Evolutionary conservation across 1,140 invertebrate species (phyloP).

Genomic region (Panagrolaimus sp.): DNA sequence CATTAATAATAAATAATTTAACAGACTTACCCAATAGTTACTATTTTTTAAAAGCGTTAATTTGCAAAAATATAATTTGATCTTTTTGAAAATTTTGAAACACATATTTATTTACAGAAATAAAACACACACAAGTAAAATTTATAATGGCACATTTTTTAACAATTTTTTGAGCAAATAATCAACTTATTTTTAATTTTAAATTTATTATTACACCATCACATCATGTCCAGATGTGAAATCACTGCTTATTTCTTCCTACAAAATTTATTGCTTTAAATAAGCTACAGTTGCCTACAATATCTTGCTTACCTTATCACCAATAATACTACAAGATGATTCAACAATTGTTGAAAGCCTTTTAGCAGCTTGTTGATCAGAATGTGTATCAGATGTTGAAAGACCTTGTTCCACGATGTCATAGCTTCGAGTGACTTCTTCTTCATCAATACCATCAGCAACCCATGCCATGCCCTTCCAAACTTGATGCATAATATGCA

Average conservation of each 20-base stretch:
- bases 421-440: slow-evolving; percentile 46
- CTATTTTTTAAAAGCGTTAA: too few relatives aligned
- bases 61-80: too few relatives aligned
- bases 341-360: slow-evolving; percentile 51
- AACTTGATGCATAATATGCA: slow-evolving; percentile 58
- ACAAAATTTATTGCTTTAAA: neutral
- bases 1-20: too few relatives aligned
- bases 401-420: slow-evolving; percentile 41
- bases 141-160: too few relatives aligned
- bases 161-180: too few relatives aligned
- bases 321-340: slow-evolving; percentile 32
- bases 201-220: slow-evolving; percentile 25
- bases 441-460: slow-evolving; percentile 56
- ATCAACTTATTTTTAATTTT: too few relatives aligned
- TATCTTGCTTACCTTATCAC: slow-evolving; percentile 30
- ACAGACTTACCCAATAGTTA: too few relatives aligned
- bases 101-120: too few relatives aligned
- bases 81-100: too few relatives aligned
- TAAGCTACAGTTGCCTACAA: neutral
- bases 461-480: slow-evolving; percentile 58
- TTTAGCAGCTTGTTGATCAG: slow-evolving; percentile 29
- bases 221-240: slow-evolving; percentile 51
- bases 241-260: slow-evolving; percentile 53
- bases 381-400: slow-evolving; percentile 36
- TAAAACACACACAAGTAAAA: too few relatives aligned